phyloP scores from a whole-genome alignment of 2,888 invertebrate genomes.

The Drosophila prostipennis region DNA sequence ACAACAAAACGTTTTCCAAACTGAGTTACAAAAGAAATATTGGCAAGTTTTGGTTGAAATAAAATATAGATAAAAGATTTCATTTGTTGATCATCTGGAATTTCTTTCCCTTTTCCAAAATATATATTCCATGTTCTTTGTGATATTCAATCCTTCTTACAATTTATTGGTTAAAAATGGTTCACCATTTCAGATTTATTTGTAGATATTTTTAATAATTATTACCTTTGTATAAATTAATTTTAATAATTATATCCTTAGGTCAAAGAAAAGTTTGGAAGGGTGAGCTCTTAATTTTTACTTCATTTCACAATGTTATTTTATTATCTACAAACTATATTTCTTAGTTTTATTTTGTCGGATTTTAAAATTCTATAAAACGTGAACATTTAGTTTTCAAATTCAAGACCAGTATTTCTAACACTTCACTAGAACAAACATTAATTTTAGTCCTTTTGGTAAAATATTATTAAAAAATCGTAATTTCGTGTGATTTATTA shows the following conservation, averaged over 20 bases:
- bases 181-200: not conserved
- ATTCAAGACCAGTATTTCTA: conserved; percentile 10
- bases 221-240: not conserved
- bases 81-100: not conserved
- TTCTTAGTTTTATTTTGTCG: not conserved
- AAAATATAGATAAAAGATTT: not conserved
- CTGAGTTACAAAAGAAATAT: conserved; percentile 6
- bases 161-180: too few species aligned
- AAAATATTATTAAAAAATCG: conserved; percentile 14
- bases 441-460: not conserved
- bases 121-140: not conserved
- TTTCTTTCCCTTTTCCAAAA: not conserved
- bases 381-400: conserved; percentile 9
- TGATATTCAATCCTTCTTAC: not conserved
- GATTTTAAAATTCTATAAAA: not conserved
- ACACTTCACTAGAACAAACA: not conserved
- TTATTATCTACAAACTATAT: not conserved
- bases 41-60: conserved; percentile 3
- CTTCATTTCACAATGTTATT: not conserved
- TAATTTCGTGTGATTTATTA: conserved; percentile 19
- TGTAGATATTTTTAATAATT: not conserved
- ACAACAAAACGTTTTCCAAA: not conserved
- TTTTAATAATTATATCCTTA: not conserved
- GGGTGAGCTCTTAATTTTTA: not conserved
- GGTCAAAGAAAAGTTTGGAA: not conserved